Evolutionary conservation across 2,113 vertebrate species (phyloP).

Genomic region (Uropsilus gracilis): DNA sequence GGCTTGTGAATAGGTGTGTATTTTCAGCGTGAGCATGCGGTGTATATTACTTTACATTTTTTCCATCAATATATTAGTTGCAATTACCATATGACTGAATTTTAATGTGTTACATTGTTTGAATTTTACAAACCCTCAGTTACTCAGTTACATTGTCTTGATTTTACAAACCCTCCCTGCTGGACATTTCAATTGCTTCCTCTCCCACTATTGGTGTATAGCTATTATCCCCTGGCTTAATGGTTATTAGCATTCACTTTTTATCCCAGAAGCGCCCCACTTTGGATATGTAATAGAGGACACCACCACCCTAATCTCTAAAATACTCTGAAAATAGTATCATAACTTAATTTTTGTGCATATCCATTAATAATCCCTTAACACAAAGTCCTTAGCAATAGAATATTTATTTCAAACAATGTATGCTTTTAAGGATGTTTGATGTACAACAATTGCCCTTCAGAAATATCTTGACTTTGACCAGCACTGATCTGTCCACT

Average conservation of each 20-base stretch:
- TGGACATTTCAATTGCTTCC: background rate
- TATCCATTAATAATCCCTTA: background rate
- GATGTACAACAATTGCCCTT: background rate
- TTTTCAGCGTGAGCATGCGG: background rate
- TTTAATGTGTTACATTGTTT: background rate
- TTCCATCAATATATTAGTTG: background rate
- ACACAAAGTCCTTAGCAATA: background rate
- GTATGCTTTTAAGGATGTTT: background rate
- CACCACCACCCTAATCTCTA: background rate
- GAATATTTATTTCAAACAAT: background rate
- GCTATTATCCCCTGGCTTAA: background rate
- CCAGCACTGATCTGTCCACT: constrained; percentile 5
- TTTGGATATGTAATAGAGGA: background rate
- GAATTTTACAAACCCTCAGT: constrained; percentile 29
- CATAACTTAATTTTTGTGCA: constrained; percentile 11
- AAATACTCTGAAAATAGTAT: background rate
- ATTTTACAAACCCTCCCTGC: background rate
- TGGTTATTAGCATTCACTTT: constrained; percentile 10
- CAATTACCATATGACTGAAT: background rate
- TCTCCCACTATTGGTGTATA: background rate
- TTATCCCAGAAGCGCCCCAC: background rate
- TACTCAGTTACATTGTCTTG: constrained; percentile 15
- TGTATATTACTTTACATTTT: background rate
- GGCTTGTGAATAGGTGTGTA: background rate
- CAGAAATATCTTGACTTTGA: constrained; percentile 49